A percentile compares a stretch with the other conserved stretches of the same genome.
Conservation (phyloP, 2,888 invertebrate species). For the Arge pagana region DNA sequence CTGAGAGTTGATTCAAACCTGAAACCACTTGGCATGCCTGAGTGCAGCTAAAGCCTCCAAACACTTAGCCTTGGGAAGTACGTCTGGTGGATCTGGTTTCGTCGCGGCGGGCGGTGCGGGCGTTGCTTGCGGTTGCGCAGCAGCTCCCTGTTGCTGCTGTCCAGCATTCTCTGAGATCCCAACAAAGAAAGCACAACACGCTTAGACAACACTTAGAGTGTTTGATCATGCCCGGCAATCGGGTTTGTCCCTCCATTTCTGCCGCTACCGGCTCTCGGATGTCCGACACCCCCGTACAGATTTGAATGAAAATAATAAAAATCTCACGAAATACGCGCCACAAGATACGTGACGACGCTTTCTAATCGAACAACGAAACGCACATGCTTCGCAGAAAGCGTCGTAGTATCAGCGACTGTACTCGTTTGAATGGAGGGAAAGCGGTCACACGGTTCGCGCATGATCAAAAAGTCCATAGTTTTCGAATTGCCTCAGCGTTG, state of each 20-base stretch:
- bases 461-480: constrained; percentile 60
- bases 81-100: constrained; percentile 80
- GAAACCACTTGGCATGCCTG: constrained; percentile 99
- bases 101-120: constrained; percentile 75
- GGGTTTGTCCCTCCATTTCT: constrained; percentile 47
- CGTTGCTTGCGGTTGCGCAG: constrained; percentile 63
- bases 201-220: constrained; percentile 60
- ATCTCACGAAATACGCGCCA: too few relatives aligned
- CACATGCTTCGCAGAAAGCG: too few relatives aligned
- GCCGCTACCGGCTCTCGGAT: constrained; percentile 33
- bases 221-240: constrained; percentile 57
- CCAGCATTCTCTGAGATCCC: constrained; percentile 60
- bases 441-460: constrained; percentile 43
- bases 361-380: constrained; percentile 10
- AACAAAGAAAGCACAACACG: constrained; percentile 60
- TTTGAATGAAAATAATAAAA: too few relatives aligned
- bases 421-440: constrained; percentile 18
- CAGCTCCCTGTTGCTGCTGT: constrained; percentile 58
- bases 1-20: constrained; percentile 74
- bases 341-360: background rate
- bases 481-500: constrained; percentile 58
- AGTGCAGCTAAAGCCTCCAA: constrained; percentile 99
- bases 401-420: constrained; percentile 12
- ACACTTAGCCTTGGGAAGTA: constrained; percentile 99
- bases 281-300: too few relatives aligned